Evolutionary conservation across 2,888 invertebrate genomes (phyloP).

Genomic region (Ischnura elegans): DNA sequence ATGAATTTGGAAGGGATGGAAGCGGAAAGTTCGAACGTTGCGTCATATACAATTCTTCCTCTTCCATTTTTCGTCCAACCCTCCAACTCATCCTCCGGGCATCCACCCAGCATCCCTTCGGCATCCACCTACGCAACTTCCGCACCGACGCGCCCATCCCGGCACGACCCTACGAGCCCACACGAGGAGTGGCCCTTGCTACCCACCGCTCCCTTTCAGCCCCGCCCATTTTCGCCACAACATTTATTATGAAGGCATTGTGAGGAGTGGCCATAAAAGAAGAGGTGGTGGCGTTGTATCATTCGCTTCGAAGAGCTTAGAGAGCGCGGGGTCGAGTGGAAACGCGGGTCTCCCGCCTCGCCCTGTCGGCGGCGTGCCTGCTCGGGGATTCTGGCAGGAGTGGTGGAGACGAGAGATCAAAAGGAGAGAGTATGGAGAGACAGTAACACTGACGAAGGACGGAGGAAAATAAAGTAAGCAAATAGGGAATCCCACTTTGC

Average conservation of each 20-base stretch:
- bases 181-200: no score
- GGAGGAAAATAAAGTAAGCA: no score
- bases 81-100: background rate
- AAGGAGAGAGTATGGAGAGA: background rate
- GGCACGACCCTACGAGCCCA: background rate
- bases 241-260: slow-evolving; percentile 65
- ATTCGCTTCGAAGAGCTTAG: slow-evolving; percentile 22
- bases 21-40: background rate
- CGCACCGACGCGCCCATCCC: background rate
- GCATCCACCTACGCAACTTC: background rate
- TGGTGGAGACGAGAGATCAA: background rate
- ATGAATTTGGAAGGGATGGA: slow-evolving; percentile 52
- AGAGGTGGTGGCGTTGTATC: slow-evolving; percentile 55
- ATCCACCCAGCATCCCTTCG: background rate
- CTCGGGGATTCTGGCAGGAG: background rate
- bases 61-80: background rate
- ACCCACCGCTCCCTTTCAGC: background rate
- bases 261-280: slow-evolving; percentile 59
- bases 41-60: slow-evolving; percentile 36
- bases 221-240: slow-evolving; percentile 54
- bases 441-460: background rate
- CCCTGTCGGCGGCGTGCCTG: no score
- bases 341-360: background rate
- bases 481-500: no score
- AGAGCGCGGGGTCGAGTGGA: slow-evolving; percentile 15